Evolutionary conservation across 2,113 vertebrate species (phyloP).

Genomic region (Anhinga rufa): DNA sequence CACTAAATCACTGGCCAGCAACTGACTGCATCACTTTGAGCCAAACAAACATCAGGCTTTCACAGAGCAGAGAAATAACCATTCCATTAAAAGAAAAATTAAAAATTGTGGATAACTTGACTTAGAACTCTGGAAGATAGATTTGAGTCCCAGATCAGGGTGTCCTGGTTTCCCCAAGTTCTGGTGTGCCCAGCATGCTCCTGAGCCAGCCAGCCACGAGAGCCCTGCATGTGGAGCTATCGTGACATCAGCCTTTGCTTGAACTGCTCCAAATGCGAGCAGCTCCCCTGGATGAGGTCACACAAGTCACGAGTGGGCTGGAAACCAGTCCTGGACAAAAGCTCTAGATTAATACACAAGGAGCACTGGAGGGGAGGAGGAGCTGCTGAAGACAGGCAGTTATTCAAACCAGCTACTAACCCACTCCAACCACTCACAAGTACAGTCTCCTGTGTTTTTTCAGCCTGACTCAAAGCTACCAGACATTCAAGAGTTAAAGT

Average conservation of each 20-base stretch:
- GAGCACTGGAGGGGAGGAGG: neutral
- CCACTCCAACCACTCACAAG: neutral
- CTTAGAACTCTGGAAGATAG: neutral
- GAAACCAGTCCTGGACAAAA: conserved; percentile 13
- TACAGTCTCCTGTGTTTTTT: neutral
- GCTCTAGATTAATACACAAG: neutral
- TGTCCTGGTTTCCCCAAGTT: neutral
- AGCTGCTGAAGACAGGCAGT: conserved; percentile 15
- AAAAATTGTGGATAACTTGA: neutral
- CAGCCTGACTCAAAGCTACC: neutral
- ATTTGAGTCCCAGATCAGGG: neutral
- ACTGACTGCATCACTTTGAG: neutral
- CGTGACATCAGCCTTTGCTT: fast-evolving
- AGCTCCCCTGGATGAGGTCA: neutral
- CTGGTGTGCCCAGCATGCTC: neutral
- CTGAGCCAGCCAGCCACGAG: neutral
- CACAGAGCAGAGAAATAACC: neutral
- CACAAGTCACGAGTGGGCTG: neutral
- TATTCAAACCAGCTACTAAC: conserved; percentile 50
- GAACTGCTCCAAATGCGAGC: neutral
- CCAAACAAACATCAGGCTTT: neutral
- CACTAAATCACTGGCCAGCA: neutral
- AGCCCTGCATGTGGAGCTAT: neutral
- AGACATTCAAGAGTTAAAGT: neutral
- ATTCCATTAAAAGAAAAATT: neutral